Evolutionary conservation across 2,888 invertebrate genomes (phyloP), one percentile per base, ranked within the genome.

Genomic region (Shargacucullia verbasci): DNA sequence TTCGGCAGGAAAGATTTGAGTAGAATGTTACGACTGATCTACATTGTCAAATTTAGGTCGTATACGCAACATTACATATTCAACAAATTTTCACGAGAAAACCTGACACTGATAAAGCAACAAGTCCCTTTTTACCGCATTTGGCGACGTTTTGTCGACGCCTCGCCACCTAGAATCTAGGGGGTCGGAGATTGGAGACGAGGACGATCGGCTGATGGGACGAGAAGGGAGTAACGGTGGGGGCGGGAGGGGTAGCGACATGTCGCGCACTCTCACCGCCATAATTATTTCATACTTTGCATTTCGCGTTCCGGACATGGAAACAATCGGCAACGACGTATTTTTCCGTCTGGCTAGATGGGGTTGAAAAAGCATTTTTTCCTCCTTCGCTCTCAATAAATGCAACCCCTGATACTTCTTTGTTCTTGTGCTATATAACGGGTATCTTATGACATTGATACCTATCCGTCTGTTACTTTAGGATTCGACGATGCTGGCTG

Each of bases 251-350:
- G 55, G 73, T 56, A 65, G 31, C 69, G 69, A 83, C 80, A 82
- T 85, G 86, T 86, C 84, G 84, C 80, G 85, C 81, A 82, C 87
- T 83, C 83, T 82, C 84, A 76, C 83, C 82, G 83, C 84, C 85
- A 88, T 92, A 91, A 92, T 92, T 92, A 92, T 92, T 92, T 91
- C 90, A 90, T 91, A 88, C 89, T 88, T 87, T 85, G 86, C 86
- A 84, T 89, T 86, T 86, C 82, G 83, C 85, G 80, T 86, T 82
- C 79, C 85, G 79, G 83, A 85, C 81, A 83, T 72, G 75, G 85
- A 87, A 90, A 89, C 89, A 89, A 91, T 91, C 85, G 87, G 80
- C 80, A 78, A 79, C 73, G 78, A 80, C 76, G 82, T 86, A 86
- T 89, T 89, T 90, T 88, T 87, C 85, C 85, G 85, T 85, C 85